Evolutionary conservation across 2,113 vertebrate species (phyloP), one percentile per base, ranked within the genome.

Genomic region (Zapornia atra): DNA sequence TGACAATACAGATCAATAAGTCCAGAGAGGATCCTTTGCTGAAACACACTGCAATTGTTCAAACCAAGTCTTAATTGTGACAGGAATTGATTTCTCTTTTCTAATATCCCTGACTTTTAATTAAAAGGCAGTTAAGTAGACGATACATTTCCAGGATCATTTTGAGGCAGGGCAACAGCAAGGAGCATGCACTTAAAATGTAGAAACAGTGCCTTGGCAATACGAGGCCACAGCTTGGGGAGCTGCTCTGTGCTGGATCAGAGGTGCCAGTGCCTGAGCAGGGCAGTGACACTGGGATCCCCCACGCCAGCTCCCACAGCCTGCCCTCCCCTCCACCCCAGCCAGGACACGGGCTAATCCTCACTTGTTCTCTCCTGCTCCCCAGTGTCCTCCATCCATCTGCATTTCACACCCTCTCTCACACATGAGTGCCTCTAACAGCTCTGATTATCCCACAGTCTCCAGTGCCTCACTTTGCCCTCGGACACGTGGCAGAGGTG

Each of bases 101-200:
- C 94, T 93, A 96, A 95, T 94, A 96, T 75, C 92, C 82, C 93
- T 78, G 90, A 96, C 79, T 96, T 97, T 95, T 96, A 96, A 97
- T 97, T 97, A 96, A 96, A 96, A 95, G 94, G 60, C 59, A 88
- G 87, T 96, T 97, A 96, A 97, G 90, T 44, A 80, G 82, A 85
- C 46, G 16, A 88, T 90, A 78, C 79, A 63, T 94, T 94, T 91
- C 93, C 90, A 88, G 92, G 48, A 91, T 90, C 90, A 9, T 70
- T 93, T 86, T 54, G 92, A 93, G 78, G 79, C 96, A 90, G 82
- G 85, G 61, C 44, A 68, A 79, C 48, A 40, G 9, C 65, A 64
- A 78, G 86, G 36, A 85, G 54, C 82, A 61, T 2, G 1, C 73
- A 65, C 50, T 77, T n/a, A 57, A 68, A 64, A 69, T 82, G 91